A percentile compares a stretch with the other conserved stretches of the same genome.
These are phyloP conservation scores for Tinea pellionella DNA, from an alignment of 2,888 invertebrate species.

Conservation along the genomic window DNA sequence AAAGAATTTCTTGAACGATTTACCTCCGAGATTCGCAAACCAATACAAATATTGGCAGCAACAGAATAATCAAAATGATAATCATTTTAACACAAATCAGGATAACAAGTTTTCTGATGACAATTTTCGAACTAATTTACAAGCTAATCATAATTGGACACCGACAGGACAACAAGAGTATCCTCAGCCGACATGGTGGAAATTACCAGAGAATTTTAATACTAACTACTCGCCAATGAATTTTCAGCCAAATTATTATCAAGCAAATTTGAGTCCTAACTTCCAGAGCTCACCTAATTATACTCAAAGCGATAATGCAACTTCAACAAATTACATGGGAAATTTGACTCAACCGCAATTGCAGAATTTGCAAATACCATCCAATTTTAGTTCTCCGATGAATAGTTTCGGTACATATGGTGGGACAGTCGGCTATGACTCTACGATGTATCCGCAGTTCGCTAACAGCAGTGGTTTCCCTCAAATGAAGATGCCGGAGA, in stretches of 20 bases:
- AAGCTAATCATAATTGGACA: neutral
- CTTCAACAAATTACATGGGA: neutral
- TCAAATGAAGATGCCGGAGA: constrained; percentile 32
- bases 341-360: constrained; percentile 34
- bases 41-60: constrained; percentile 56
- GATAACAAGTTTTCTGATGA: constrained; percentile 57
- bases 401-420: constrained; percentile 40
- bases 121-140: constrained; percentile 22
- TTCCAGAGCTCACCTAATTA: neutral
- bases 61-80: constrained; percentile 35
- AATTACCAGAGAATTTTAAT: constrained; percentile 38
- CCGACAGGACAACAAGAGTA: constrained; percentile 24
- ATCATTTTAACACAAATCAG: constrained; percentile 26
- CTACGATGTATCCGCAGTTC: constrained; percentile 57
- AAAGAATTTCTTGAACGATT: constrained; percentile 53
- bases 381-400: constrained; percentile 45
- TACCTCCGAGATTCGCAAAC: constrained; percentile 59
- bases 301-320: too few relatives aligned
- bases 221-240: constrained; percentile 22
- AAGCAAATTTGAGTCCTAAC: constrained; percentile 16
- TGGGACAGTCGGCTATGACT: constrained; percentile 42
- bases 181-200: constrained; percentile 37
- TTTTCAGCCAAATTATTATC: constrained; percentile 39
- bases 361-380: constrained; percentile 42
- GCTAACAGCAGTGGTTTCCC: constrained; percentile 22